These are phyloP conservation scores for Phyto melanocephala DNA, from an alignment of 2,888 invertebrate genomes.

Conservation along the genomic window DNA sequence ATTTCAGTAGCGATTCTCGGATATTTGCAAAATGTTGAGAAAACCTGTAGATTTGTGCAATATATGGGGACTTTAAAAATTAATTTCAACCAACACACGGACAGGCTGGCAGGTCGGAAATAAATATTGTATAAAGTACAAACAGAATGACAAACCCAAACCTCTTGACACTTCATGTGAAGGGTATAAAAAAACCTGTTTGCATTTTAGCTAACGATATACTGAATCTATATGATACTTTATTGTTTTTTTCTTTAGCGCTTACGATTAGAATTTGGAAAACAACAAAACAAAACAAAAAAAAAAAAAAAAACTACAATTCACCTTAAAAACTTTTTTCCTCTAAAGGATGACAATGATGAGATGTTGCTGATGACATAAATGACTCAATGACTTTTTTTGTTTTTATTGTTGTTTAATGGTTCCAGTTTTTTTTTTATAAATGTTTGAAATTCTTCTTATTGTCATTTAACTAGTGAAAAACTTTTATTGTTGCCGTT, in stretches of 20 bases:
- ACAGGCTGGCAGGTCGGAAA: no score
- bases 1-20: no score
- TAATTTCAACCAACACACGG: no score
- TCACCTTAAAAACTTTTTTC: neutral
- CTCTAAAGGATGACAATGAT: neutral
- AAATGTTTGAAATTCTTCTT: neutral
- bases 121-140: no score
- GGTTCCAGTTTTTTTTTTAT: neutral
- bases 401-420: neutral
- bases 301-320: neutral
- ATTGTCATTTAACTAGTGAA: neutral
- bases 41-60: no score
- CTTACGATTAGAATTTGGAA: no score
- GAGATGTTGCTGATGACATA: neutral
- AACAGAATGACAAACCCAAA: no score
- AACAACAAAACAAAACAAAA: no score
- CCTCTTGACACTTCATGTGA: no score
- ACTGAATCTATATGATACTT: neutral
- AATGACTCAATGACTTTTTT: conserved; percentile 27
- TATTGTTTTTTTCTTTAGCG: neutral
- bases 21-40: no score
- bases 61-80: no score
- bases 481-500: neutral
- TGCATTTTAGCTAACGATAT: neutral
- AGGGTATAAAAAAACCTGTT: neutral